These are phyloP conservation scores for Caenorhabditis afra DNA, from an alignment of 2,888 invertebrate genomes.

Conservation along the genomic window DNA sequence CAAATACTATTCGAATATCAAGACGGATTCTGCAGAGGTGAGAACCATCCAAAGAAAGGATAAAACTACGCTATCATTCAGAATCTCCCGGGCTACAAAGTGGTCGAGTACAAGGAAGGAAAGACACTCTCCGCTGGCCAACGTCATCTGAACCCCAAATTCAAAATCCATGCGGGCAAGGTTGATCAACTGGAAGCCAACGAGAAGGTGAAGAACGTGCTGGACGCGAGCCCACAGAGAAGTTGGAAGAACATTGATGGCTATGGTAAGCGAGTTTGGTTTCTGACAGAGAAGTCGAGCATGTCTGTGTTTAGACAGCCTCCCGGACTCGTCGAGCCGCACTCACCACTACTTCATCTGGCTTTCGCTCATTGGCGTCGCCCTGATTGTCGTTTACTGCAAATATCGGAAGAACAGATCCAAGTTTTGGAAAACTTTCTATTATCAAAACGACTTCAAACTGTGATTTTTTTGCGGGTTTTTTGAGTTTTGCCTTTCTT, in stretches of 20 bases:
- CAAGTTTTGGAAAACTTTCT: conserved; percentile 80
- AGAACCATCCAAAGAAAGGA: conserved; percentile 5
- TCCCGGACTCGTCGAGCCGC: conserved; percentile 27
- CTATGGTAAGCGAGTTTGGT: conserved; percentile 47
- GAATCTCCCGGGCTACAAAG: conserved; percentile 75
- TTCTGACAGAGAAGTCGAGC: neutral
- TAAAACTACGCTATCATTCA: conserved; percentile 53
- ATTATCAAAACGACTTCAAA: conserved; percentile 80
- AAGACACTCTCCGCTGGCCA: conserved; percentile 74
- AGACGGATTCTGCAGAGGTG: conserved; percentile 73
- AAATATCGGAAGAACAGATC: conserved; percentile 78
- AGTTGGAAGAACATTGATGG: conserved; percentile 73
- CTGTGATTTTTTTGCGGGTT: conserved; percentile 72
- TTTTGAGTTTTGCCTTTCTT: conserved; percentile 35
- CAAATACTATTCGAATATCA: conserved; percentile 76
- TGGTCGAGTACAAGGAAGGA: conserved; percentile 77
- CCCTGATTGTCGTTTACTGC: conserved; percentile 73
- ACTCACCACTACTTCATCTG: conserved; percentile 64
- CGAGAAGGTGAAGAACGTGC: conserved; percentile 63
- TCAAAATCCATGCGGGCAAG: conserved; percentile 73
- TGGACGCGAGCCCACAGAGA: conserved; percentile 71
- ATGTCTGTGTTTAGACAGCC: conserved; percentile 47
- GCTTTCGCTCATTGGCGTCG: conserved; percentile 68
- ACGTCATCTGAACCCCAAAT: conserved; percentile 78
- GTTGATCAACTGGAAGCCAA: conserved; percentile 76